A percentile compares a stretch with the other conserved stretches of the same genome.
Conservation (phyloP, 2,113 vertebrate species). For the Lichenostomus cassidix region DNA sequence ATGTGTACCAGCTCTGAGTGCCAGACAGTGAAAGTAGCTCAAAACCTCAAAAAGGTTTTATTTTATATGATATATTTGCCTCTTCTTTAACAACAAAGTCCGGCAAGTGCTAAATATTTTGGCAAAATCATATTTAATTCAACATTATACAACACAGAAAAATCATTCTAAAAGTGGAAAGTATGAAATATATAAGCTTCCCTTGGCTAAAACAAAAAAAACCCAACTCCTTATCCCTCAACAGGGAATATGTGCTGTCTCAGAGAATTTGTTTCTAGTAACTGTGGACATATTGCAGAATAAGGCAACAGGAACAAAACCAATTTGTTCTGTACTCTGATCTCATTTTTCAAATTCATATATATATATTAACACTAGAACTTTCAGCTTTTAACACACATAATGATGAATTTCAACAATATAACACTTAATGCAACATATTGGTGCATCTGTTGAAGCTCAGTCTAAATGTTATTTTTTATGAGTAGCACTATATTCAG, state of each 20-base stretch:
- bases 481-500: neutral
- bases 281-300: neutral
- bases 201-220: neutral
- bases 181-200: neutral
- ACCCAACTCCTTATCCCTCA: fast-evolving
- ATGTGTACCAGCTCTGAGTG: neutral
- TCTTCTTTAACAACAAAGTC: neutral
- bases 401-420: neutral
- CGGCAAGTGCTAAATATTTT: neutral
- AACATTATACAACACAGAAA: neutral
- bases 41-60: neutral
- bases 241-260: neutral
- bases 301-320: neutral
- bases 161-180: neutral
- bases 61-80: neutral
- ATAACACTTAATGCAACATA: neutral
- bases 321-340: neutral
- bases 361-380: neutral
- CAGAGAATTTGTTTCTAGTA: neutral
- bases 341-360: neutral
- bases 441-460: neutral
- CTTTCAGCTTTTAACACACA: neutral
- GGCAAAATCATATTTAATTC: neutral
- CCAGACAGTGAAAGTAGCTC: neutral
- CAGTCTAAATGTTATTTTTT: neutral